Conservation (phyloP, 2,888 invertebrate species). For the Anorthoa munda region DNA sequence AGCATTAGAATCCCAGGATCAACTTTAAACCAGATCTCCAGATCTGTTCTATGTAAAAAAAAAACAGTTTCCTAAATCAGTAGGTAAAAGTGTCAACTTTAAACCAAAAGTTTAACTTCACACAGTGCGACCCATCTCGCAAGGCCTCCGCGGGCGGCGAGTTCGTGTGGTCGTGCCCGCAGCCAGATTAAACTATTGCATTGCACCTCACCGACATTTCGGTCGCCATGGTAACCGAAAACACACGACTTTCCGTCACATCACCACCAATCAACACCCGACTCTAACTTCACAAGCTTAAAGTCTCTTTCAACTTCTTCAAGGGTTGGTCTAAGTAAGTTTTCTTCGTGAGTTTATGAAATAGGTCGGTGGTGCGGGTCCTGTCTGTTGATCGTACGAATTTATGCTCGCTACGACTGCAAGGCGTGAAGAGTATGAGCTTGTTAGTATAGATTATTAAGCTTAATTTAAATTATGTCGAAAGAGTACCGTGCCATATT, state of each 20-base stretch:
- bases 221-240: slow-evolving; percentile 87
- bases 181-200: slow-evolving; percentile 86
- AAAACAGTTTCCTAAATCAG: no score
- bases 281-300: slow-evolving; percentile 15
- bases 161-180: slow-evolving; percentile 86
- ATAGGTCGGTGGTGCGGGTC: slow-evolving; percentile 76
- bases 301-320: slow-evolving; percentile 27
- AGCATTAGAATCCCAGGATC: no score
- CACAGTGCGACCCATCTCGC: slow-evolving; percentile 69
- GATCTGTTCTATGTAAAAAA: no score
- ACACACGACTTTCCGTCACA: slow-evolving; percentile 75
- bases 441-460: slow-evolving; percentile 56
- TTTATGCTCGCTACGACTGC: slow-evolving; percentile 66
- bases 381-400: slow-evolving; percentile 79
- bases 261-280: slow-evolving; percentile 36
- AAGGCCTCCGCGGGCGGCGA: slow-evolving; percentile 82
- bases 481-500: not conserved
- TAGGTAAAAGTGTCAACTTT: not conserved
- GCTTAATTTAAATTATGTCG: slow-evolving; percentile 21
- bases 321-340: slow-evolving; percentile 58
- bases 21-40: no score
- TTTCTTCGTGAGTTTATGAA: slow-evolving; percentile 78
- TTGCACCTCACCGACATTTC: slow-evolving; percentile 85
- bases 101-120: slow-evolving; percentile 48
- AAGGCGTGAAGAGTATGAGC: slow-evolving; percentile 68